These are phyloP conservation scores for Taxidea taxus DNA, from an alignment of 2,113 vertebrate species.

Conservation along the genomic window DNA sequence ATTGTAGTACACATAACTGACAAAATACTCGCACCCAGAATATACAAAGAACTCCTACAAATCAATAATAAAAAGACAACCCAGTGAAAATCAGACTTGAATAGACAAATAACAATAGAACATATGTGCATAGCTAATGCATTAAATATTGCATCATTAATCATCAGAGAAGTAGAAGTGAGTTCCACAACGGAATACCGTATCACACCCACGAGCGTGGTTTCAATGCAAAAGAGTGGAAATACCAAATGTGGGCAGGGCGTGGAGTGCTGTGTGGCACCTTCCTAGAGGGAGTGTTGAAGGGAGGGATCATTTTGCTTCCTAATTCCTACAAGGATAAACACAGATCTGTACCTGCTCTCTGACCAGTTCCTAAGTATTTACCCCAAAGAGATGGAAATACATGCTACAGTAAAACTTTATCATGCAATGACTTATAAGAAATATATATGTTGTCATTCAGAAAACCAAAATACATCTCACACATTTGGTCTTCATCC, in stretches of 20 bases:
- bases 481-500: background rate
- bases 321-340: background rate
- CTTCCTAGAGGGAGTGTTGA: too few species aligned
- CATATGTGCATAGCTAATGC: background rate
- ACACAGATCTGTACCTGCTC: background rate
- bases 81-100: background rate
- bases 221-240: accelerated
- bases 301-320: background rate
- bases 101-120: background rate
- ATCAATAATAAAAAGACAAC: background rate
- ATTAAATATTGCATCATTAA: background rate
- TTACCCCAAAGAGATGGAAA: background rate
- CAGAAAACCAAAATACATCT: background rate
- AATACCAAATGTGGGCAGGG: background rate
- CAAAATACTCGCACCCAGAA: background rate
- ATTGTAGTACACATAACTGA: background rate
- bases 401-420: background rate
- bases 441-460: background rate
- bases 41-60: background rate
- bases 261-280: accelerated
- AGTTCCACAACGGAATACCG: background rate
- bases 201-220: background rate
- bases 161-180: background rate
- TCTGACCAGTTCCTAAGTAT: background rate
- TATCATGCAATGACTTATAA: background rate